Evolutionary conservation across 2,113 vertebrate species (phyloP), one percentile per base, ranked within the genome.

Genomic region (Sinocyclocheilus grahami): DNA sequence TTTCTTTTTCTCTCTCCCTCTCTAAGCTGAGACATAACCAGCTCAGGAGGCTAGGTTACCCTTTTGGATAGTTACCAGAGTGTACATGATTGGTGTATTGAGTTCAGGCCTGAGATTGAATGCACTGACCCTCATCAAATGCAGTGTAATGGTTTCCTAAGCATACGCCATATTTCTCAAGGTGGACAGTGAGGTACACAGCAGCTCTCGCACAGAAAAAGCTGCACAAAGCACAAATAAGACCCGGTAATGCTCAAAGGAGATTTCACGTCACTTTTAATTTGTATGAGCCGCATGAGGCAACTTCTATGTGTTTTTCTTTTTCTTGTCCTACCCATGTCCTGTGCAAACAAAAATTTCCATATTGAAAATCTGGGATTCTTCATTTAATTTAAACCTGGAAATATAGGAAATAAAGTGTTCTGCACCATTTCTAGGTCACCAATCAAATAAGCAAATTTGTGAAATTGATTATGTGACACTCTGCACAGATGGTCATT

Each of bases 111-210:
- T 37, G 46, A 91, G 89, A 89, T 88, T 90, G 87, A 89, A 88
- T 82, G 85, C 78, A 67, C 27, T 91, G 90, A 89, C 90, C 90
- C 89, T 79, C 16, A 78, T 89, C 86, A 60, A 87, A 89, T 86
- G 83, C 86, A 75, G 42, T 88, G 42, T 88, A 89, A 89, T 90
- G 88, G 82, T 85, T 91, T 89, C 81, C 83, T 89, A 90, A 90
- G 65, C 83, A 85, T 86, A 79, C 42, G 33, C 78, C 78, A 46
- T 83, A 89, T 85, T 85, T 87, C 78, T 89, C 63, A 55, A 82
- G 82, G n/a, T 22, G 62, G 79, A 9, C 30, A 39, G 27, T 78
- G 22, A 74, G 58, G 22, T 60, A 60, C 67, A n/a, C 67, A 22
- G 24, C 65, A 42, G 7, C 42, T 42, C 42, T 42, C 42, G 39